Evolutionary conservation across 1,140 invertebrate genomes (phyloP).

Genomic region (Drosophila littoralis): DNA sequence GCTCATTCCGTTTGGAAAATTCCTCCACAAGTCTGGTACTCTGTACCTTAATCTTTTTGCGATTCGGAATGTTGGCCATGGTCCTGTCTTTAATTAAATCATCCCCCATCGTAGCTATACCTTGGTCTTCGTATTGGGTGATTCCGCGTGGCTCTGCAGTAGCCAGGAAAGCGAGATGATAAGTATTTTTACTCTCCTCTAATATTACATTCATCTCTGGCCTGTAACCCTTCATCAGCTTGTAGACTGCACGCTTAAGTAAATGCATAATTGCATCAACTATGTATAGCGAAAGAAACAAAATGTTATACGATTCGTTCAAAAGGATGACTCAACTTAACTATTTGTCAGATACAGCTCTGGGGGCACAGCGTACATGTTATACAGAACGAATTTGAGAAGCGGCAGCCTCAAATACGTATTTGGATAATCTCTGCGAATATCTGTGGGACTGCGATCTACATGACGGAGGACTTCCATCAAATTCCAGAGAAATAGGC

Average conservation of each 20-base stretch:
- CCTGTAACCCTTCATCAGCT: not conserved
- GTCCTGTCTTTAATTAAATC: constrained; percentile 65
- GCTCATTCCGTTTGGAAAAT: constrained; percentile 52
- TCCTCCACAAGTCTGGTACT: constrained; percentile 74
- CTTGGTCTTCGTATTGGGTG: not conserved
- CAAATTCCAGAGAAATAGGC: constrained; percentile 68
- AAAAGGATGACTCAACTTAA: constrained; percentile 34
- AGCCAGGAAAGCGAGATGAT: not conserved
- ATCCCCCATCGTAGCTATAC: not conserved
- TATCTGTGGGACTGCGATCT: constrained; percentile 47
- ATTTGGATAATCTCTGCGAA: constrained; percentile 53
- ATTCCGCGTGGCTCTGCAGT: constrained; percentile 19
- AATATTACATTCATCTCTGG: not conserved
- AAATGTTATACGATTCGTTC: not conserved
- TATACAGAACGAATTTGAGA: constrained; percentile 74
- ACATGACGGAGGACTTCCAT: constrained; percentile 68
- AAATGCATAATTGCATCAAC: not conserved
- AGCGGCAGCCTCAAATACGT: constrained; percentile 72
- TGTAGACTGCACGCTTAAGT: constrained; percentile 50
- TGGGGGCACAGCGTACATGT: constrained; percentile 60
- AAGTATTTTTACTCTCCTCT: not conserved
- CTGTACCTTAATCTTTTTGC: constrained; percentile 73
- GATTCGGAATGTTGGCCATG: constrained; percentile 70
- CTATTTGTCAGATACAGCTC: constrained; percentile 68
- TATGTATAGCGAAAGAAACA: not conserved